These are phyloP conservation scores for Microtus ochrogaster DNA, from an alignment of 2,113 vertebrate species.

Conservation along the genomic window DNA sequence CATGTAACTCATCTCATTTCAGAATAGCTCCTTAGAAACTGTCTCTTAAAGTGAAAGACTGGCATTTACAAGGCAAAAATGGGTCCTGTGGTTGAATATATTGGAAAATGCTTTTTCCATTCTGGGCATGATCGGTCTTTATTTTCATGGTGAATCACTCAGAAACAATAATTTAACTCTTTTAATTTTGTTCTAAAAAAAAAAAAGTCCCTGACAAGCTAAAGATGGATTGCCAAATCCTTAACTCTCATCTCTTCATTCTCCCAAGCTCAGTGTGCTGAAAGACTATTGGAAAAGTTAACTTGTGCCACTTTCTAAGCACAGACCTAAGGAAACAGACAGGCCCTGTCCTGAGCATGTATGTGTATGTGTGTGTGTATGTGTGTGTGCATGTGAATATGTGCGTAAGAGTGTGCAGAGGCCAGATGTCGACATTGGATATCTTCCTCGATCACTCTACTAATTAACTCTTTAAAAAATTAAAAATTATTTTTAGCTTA, in stretches of 20 bases:
- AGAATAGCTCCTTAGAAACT: conserved; percentile 4
- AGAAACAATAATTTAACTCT: background rate
- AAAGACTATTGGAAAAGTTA: background rate
- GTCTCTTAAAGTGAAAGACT: conserved; percentile 15
- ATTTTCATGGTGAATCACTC: background rate
- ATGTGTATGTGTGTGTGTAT: too few relatives aligned
- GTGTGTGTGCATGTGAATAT: background rate
- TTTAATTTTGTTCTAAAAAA: background rate
- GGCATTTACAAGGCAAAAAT: background rate
- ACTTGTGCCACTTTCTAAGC: background rate
- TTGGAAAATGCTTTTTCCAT: background rate
- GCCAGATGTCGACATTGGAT: background rate
- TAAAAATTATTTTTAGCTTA: background rate
- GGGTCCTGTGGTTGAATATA: background rate
- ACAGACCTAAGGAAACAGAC: background rate
- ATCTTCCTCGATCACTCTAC: background rate
- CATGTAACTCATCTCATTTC: background rate
- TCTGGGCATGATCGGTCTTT: conserved; percentile 20
- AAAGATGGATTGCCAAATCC: background rate
- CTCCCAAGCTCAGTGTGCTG: background rate
- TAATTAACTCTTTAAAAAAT: background rate
- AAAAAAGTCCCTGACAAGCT: background rate
- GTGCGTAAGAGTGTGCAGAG: background rate
- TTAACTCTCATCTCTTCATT: background rate
- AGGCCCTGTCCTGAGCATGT: background rate